Evolutionary conservation across 2,888 invertebrate genomes (phyloP).

Genomic region (Ectropis crepuscularia): DNA sequence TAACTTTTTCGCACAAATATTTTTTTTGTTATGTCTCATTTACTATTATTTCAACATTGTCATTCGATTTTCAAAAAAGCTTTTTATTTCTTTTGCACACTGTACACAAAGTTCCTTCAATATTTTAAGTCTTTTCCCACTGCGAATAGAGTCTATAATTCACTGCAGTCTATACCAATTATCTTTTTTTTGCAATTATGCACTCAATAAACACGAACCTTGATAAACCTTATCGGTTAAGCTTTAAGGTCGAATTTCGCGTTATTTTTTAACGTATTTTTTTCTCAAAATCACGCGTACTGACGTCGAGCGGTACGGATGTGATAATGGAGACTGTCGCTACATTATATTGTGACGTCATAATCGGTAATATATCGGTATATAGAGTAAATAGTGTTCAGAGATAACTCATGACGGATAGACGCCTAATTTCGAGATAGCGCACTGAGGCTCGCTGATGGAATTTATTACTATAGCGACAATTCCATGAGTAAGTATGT

Average conservation of each 20-base stretch:
- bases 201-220: not conserved
- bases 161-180: not conserved
- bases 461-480: not conserved
- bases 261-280: not conserved
- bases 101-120: not conserved
- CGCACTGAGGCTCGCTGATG: conserved; percentile 14
- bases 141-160: not conserved
- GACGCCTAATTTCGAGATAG: conserved; percentile 15
- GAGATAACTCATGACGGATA: conserved; percentile 8
- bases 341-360: conserved; percentile 31
- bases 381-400: conserved; percentile 16
- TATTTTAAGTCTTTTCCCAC: not conserved
- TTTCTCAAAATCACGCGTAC: not conserved
- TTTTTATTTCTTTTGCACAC: not conserved
- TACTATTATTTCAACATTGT: not conserved
- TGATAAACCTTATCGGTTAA: not conserved
- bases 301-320: conserved; percentile 12
- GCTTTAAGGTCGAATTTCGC: not conserved
- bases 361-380: conserved; percentile 27
- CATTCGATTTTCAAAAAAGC: not conserved
- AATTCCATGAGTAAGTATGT: no score
- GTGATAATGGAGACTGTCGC: conserved; percentile 22
- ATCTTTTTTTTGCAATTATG: not conserved
- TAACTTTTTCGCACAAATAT: not conserved
- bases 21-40: no score